Evolutionary conservation across 2,888 invertebrate species (phyloP), one percentile per base, ranked within the genome.

Genomic region (Geophilus truncorum): DNA sequence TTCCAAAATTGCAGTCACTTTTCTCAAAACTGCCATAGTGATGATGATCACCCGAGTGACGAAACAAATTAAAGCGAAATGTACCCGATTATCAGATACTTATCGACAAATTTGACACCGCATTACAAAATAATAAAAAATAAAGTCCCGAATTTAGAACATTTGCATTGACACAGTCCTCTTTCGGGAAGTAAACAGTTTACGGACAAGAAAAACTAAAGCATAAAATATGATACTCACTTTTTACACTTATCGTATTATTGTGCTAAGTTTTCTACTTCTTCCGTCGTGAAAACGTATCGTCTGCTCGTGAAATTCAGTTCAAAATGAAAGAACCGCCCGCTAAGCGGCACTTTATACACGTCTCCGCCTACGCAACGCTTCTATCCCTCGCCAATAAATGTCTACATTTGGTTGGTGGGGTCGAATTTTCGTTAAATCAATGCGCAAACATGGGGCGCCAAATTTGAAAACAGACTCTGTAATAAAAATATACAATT

Each of bases 391-490:
- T 57, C 18, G 57, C 57, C 57, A n/a, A 57, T 57, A 57, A 57
- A 57, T 57, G 57, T 57, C 57, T 57, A 57, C 57, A 57, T 57
- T 57, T 57, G 57, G 57, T 57, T 57, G 57, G 57, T 23, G 57
- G 21, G 23, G 57, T 57, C 57, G 57, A 57, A 57, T 21, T 57
- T 57, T 57, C 57, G 57, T 57, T 57, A 4, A 57, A 57, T 57
- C 57, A 23, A 57, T 57, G 57, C 57, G 57, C 57, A 23, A 57
- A 4, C 57, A 18, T n/a, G 18, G 15, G 57, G n/a, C 57, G 57
- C 57, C 57, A 57, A 21, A 21, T 57, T 57, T 57, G 18, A 57
- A 57, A 57, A 1, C 23, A n/a, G 15, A 21, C 3, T 21, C 18
- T 2, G 1, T 21, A 9, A 21, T 57, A 23, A 23, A 57, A 15